These are phyloP conservation scores for Allygus modestus DNA, from an alignment of 2,888 invertebrate genomes.

Conservation along the genomic window DNA sequence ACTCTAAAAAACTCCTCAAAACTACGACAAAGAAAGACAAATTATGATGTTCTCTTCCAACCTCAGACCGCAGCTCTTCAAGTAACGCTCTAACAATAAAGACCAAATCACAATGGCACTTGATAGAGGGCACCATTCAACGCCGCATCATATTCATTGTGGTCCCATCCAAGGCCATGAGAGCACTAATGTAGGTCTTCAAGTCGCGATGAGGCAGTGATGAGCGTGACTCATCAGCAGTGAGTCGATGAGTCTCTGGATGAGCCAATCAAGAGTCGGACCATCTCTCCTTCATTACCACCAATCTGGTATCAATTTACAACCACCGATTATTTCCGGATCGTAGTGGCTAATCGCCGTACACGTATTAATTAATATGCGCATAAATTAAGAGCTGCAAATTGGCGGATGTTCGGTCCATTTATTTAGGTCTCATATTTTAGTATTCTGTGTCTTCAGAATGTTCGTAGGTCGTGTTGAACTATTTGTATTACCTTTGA, in stretches of 20 bases:
- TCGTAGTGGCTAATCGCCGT: not conserved
- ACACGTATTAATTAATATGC: conserved; percentile 33
- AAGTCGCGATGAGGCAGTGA: not conserved
- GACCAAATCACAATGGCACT: conserved; percentile 14
- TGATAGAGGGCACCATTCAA: conserved; percentile 6
- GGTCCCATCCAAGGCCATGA: not conserved
- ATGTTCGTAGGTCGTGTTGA: too few relatives aligned
- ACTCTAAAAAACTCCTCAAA: too few relatives aligned
- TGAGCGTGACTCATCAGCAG: not conserved
- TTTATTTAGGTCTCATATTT: not conserved
- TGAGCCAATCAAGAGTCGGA: not conserved
- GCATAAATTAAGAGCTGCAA: conserved; percentile 13
- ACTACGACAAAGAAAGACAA: too few relatives aligned
- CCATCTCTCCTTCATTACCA: conserved; percentile 18
- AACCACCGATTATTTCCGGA: conserved; percentile 36
- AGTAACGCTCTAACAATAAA: not conserved
- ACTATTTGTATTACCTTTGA: not conserved
- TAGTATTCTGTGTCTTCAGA: not conserved
- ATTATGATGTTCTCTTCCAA: too few relatives aligned
- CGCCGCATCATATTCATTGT: too few relatives aligned
- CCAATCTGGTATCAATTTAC: conserved; percentile 39
- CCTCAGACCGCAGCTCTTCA: not conserved
- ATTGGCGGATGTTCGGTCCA: conserved; percentile 21
- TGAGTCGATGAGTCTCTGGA: conserved; percentile 8
- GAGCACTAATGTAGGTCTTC: conserved; percentile 5